phyloP scores from a whole-genome alignment of 2,888 invertebrate species.

The Thecocarcelia acutangulata region DNA sequence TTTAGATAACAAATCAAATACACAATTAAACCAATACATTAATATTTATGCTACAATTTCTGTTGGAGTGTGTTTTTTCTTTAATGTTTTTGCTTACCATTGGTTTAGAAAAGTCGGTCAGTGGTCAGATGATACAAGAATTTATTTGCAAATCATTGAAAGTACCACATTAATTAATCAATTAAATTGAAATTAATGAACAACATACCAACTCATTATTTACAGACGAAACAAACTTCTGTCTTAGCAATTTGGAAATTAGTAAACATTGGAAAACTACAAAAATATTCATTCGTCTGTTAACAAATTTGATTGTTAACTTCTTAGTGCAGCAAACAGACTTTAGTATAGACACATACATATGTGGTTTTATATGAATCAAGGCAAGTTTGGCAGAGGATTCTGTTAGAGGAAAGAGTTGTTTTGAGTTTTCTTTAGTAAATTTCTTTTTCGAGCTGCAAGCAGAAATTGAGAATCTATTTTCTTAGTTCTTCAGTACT shows the following conservation, averaged over 20 bases:
- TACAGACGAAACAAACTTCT: background rate
- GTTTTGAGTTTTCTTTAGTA: no score
- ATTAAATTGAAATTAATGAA: conserved; percentile 77
- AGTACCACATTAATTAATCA: conserved; percentile 74
- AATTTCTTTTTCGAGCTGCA: no score
- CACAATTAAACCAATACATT: background rate
- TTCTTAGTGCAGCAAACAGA: background rate
- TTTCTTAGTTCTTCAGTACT: no score
- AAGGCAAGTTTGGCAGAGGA: no score
- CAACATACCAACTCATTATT: conserved; percentile 30
- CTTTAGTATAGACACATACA: background rate
- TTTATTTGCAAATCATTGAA: conserved; percentile 26
- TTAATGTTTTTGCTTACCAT: no score
- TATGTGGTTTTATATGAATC: no score
- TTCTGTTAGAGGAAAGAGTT: background rate
- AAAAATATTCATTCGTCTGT: background rate
- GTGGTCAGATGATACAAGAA: background rate
- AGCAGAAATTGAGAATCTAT: no score
- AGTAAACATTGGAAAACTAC: background rate
- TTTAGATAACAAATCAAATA: background rate
- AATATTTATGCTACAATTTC: background rate
- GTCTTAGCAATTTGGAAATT: conserved; percentile 5
- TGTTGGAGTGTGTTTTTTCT: no score
- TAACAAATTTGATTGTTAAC: background rate
- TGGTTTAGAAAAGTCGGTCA: no score